Conservation (phyloP, 2,113 vertebrate genomes). For the cattle (Bos taurus) region DNA sequence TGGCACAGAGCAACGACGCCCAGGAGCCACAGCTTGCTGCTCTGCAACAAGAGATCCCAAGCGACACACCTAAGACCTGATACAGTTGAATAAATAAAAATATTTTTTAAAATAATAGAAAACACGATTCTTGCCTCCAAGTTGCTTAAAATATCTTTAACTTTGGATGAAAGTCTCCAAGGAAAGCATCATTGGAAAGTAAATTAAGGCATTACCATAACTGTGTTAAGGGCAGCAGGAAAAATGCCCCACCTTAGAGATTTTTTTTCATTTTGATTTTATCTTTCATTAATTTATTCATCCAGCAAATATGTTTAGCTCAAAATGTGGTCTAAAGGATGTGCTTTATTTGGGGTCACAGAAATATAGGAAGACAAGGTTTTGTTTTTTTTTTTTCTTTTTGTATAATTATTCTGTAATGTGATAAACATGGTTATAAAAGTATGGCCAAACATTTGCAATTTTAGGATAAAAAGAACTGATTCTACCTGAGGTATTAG, state of each 20-base stretch:
- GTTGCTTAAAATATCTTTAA: neutral
- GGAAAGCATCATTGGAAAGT: neutral
- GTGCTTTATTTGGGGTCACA: neutral
- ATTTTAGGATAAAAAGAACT: neutral
- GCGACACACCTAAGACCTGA: neutral
- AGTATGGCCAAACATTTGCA: neutral
- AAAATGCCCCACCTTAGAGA: neutral
- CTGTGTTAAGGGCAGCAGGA: neutral
- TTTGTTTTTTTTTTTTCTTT: neutral
- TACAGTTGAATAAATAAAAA: neutral
- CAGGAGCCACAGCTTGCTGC: neutral
- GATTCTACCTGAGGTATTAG: neutral
- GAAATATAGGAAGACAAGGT: neutral
- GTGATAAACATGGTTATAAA: neutral
- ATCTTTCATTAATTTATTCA: neutral
- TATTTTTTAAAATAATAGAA: neutral
- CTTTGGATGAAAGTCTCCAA: neutral
- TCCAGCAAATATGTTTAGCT: neutral
- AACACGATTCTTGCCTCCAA: neutral
- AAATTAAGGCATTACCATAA: neutral
- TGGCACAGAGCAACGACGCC: accelerated
- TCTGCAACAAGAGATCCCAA: neutral
- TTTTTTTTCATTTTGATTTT: neutral
- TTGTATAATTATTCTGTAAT: neutral
- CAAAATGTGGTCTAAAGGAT: neutral